A percentile compares a stretch with the other conserved stretches of the same genome.
phyloP scores from a whole-genome alignment of 2,113 vertebrate species.

The Gallinago paraguaiae region DNA sequence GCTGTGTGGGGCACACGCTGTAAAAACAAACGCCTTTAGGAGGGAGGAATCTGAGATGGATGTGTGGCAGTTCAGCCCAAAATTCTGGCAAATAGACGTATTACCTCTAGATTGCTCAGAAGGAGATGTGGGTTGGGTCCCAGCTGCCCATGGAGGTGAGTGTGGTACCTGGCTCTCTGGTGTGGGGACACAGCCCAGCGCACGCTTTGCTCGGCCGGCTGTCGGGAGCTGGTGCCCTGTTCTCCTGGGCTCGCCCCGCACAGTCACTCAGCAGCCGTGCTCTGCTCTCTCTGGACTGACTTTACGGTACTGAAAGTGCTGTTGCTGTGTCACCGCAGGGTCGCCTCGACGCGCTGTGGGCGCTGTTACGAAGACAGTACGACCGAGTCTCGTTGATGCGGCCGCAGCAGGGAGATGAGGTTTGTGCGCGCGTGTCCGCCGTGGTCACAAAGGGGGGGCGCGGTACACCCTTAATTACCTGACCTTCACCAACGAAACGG shows the following conservation, averaged over 20 bases:
- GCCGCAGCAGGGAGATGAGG: slow-evolving; percentile 90
- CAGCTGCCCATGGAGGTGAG: not conserved
- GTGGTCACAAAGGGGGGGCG: fast-evolving
- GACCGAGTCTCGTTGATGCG: slow-evolving; percentile 95
- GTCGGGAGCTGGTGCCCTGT: fast-evolving
- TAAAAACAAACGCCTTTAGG: not conserved
- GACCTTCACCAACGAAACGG: not conserved
- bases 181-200: not conserved
- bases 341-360: slow-evolving; percentile 92
- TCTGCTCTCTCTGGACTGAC: not conserved
- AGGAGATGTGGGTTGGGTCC: not conserved
- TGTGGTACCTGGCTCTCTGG: not conserved
- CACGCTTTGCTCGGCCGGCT: fast-evolving
- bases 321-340: slow-evolving; percentile 74
- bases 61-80: not conserved
- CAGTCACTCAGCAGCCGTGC: fast-evolving
- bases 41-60: not conserved
- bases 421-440: slow-evolving; percentile 45
- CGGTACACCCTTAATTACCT: fast-evolving
- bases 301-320: not conserved
- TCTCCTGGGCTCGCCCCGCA: fast-evolving
- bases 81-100: not conserved
- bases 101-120: fast-evolving
- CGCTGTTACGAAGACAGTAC: slow-evolving; percentile 87
- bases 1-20: not conserved